These are phyloP conservation scores for Euwallacea fornicatus DNA, from an alignment of 1,140 invertebrate species.

Conservation along the genomic window DNA sequence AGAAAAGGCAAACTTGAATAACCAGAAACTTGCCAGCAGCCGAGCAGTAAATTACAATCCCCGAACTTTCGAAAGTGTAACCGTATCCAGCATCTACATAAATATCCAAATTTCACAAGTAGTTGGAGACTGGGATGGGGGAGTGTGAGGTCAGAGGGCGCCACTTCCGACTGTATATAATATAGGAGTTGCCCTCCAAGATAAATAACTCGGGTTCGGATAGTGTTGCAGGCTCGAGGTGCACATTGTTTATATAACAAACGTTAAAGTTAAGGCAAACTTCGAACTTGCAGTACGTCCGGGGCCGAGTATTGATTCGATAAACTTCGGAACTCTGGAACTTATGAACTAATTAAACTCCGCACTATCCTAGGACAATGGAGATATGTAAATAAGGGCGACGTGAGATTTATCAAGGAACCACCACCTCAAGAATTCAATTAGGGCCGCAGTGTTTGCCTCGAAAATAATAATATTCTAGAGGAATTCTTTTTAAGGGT, in stretches of 20 bases:
- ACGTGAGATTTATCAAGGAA: slow-evolving; percentile 39
- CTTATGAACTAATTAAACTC: slow-evolving; percentile 54
- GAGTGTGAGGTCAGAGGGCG: slow-evolving; percentile 3
- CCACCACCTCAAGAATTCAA: slow-evolving; percentile 11
- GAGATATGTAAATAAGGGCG: slow-evolving; percentile 52
- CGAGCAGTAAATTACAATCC: slow-evolving; percentile 36
- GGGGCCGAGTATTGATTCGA: slow-evolving; percentile 48
- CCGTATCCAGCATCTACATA: slow-evolving; percentile 34
- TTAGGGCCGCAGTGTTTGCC: not conserved
- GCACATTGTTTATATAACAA: slow-evolving; percentile 53
- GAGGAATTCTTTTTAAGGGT: slow-evolving; percentile 1
- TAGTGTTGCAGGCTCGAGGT: slow-evolving; percentile 47
- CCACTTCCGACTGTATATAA: slow-evolving; percentile 34
- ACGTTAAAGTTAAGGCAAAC: slow-evolving; percentile 49
- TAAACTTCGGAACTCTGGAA: slow-evolving; percentile 48
- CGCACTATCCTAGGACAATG: slow-evolving; percentile 50
- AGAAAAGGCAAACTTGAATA: not conserved
- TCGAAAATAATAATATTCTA: no score
- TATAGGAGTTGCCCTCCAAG: slow-evolving; percentile 45
- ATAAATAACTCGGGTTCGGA: slow-evolving; percentile 46
- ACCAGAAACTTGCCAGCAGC: slow-evolving; percentile 7
- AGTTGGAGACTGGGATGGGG: slow-evolving; percentile 25
- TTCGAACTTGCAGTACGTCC: slow-evolving; percentile 35
- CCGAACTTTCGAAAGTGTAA: slow-evolving; percentile 28
- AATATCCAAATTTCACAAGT: slow-evolving; percentile 37